A percentile compares a stretch with the other conserved stretches of the same genome.
phyloP scores from a whole-genome alignment of 2,888 invertebrate genomes.

The Leucoma salicis region DNA sequence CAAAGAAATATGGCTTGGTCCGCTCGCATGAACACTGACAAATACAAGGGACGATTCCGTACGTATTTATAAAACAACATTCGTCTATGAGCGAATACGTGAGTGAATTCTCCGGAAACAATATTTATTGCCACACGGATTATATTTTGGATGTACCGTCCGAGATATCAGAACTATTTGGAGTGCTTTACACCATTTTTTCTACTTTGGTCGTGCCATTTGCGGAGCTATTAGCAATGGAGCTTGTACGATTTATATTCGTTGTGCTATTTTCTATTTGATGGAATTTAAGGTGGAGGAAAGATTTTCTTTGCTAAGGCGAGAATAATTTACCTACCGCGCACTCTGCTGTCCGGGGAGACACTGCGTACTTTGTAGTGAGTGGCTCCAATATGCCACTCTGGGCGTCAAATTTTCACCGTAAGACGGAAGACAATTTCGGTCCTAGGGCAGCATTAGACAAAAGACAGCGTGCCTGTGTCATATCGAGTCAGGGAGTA shows the following conservation, averaged over 20 bases:
- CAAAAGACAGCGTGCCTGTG: too few relatives aligned
- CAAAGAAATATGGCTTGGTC: constrained; percentile 33
- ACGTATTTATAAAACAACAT: constrained; percentile 17
- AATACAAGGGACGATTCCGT: constrained; percentile 25
- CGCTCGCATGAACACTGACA: constrained; percentile 29
- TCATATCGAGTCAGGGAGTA: too few relatives aligned
- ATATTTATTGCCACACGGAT: constrained; percentile 9
- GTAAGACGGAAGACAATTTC: too few relatives aligned
- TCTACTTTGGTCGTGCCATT: not conserved
- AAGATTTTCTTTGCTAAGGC: too few relatives aligned
- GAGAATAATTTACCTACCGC: too few relatives aligned
- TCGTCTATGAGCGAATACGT: constrained; percentile 21
- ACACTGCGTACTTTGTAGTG: too few relatives aligned
- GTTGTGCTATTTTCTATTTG: too few relatives aligned
- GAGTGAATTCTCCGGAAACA: constrained; percentile 26
- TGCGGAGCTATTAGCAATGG: not conserved
- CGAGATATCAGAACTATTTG: not conserved
- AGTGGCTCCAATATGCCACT: too few relatives aligned
- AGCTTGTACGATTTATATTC: not conserved
- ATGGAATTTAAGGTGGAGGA: too few relatives aligned
- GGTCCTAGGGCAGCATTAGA: too few relatives aligned
- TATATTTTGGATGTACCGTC: constrained; percentile 1
- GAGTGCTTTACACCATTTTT: not conserved
- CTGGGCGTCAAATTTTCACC: too few relatives aligned
- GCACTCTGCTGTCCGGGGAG: too few relatives aligned